Evolutionary conservation across 23 tunicate species (phyloP), one percentile per base, ranked within the genome.

Genomic region (Ascidia mentula): DNA sequence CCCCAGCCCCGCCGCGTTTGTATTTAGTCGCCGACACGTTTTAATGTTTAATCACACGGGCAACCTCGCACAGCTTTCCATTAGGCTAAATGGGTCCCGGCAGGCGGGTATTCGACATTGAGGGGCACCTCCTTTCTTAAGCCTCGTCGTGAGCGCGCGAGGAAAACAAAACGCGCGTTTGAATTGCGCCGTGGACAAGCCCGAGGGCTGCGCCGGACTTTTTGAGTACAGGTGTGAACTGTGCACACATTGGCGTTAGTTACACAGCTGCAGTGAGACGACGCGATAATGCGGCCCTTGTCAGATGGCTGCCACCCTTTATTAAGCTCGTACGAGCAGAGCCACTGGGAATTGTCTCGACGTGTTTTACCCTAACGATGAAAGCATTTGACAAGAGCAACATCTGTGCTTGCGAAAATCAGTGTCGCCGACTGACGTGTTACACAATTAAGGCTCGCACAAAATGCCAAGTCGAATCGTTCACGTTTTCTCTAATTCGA

Each of bases 11-110:
- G 4, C 65, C 24, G 65, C 7, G 65, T 53, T 53, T 53, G 65
- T 5, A 53, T 53, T 5, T 20, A 53, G 12, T 53, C 65, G 28
- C 1, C 28, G 65, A 53, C 65, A 53, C 65, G 65, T 53, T 53
- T 53, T 53, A 53, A 53, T 53, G 65, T 53, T 53, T 53, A 53
- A 53, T 53, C 65, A 53, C 65, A 53, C 65, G 65, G 65, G 65
- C 65, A 53, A 53, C 65, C 28, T 28, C 65, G 13, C 7, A 53
- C 65, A 53, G 65, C 65, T 53, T 53, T 53, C 65, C 65, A 53
- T 53, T 53, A 53, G 65, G 65, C 65, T 28, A 6, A 53, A 53
- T 20, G 24, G 65, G 7, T n/a, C n/a, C n/a, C n/a, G n/a, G n/a
- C n/a, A n/a, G n/a, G n/a, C n/a, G n/a, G n/a, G n/a, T n/a, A n/a